These are phyloP conservation scores for Ictalurus punctatus DNA, from an alignment of 2,113 vertebrate species.

Conservation along the genomic window DNA sequence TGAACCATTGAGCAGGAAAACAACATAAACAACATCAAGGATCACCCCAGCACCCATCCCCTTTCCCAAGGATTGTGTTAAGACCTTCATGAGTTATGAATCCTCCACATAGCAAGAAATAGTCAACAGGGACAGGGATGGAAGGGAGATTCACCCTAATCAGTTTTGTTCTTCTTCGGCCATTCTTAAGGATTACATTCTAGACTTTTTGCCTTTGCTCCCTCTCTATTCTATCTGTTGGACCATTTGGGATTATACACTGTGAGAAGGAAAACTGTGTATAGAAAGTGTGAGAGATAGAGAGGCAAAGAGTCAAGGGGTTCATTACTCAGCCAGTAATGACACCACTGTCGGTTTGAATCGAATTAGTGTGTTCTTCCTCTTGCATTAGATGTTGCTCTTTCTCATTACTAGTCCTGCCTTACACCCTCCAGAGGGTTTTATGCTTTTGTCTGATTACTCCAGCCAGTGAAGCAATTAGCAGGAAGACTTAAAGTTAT, in stretches of 20 bases:
- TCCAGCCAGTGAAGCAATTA: constrained; percentile 19
- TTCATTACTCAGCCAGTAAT: constrained; percentile 29
- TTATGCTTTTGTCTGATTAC: constrained; percentile 31
- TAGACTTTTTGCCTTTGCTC: constrained; percentile 22
- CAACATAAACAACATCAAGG: constrained; percentile 9
- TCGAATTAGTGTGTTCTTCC: constrained; percentile 22
- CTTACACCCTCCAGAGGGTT: constrained; percentile 26
- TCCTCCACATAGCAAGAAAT: neutral
- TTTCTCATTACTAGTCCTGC: constrained; percentile 39
- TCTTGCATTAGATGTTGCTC: constrained; percentile 29
- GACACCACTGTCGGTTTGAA: constrained; percentile 32
- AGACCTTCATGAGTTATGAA: neutral
- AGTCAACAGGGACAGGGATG: neutral
- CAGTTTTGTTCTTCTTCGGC: constrained; percentile 1
- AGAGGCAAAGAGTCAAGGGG: constrained; percentile 12
- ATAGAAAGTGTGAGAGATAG: constrained; percentile 18
- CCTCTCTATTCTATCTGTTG: constrained; percentile 1
- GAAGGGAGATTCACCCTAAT: constrained; percentile 1
- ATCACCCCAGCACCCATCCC: neutral
- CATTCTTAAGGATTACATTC: constrained; percentile 30
- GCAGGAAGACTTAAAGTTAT: constrained; percentile 36
- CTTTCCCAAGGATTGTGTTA: neutral
- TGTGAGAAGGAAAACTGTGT: constrained; percentile 12
- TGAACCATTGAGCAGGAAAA: constrained; percentile 26
- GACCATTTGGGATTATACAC: constrained; percentile 38